Evolutionary conservation across 1,140 invertebrate species (phyloP), one percentile per base, ranked within the genome.

Genomic region (Eufriesea mexicana): DNA sequence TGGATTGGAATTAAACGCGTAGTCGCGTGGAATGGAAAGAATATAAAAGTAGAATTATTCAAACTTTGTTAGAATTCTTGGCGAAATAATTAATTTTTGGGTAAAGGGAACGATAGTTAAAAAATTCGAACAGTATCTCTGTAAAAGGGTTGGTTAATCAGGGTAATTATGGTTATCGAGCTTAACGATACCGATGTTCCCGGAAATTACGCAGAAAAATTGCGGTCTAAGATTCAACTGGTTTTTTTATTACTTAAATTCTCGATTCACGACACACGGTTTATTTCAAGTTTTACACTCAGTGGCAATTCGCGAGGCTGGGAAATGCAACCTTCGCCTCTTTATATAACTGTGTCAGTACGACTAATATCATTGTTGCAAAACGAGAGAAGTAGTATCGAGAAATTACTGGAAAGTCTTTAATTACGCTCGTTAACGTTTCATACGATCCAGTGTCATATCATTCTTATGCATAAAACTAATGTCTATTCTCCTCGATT

Each of bases 201-300:
- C n/a, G n/a, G n/a, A n/a, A n/a, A n/a, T n/a, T n/a, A n/a, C n/a
- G n/a, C n/a, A n/a, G n/a, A n/a, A n/a, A n/a, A n/a, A n/a, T n/a
- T n/a, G n/a, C n/a, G n/a, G n/a, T n/a, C n/a, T n/a, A n/a, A n/a
- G n/a, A n/a, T n/a, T n/a, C n/a, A n/a, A n/a, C n/a, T n/a, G n/a
- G n/a, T n/a, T n/a, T n/a, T n/a, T n/a, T n/a, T n/a, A n/a, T 35
- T 42, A 35, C 18, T 14, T 2, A 2, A 64, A 67, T 67, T 67
- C 1, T 45, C 4, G 23, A n/a, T n/a, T n/a, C n/a, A n/a, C n/a
- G n/a, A 14, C 42, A 42, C 51, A 14, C 28, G 2, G 12, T 25
- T 23, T 35, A 7, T 51, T 74, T 67, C 62, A 83, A 84, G 85
- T 87, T 88, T 88, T 88, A 87, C 86, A 78, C 86, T 88, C 86